Percentiles rank a stretch among this genome's conserved stretches.
Evolutionary conservation across 2,113 vertebrate species (phyloP).

Genomic region (Daboia siamensis): DNA sequence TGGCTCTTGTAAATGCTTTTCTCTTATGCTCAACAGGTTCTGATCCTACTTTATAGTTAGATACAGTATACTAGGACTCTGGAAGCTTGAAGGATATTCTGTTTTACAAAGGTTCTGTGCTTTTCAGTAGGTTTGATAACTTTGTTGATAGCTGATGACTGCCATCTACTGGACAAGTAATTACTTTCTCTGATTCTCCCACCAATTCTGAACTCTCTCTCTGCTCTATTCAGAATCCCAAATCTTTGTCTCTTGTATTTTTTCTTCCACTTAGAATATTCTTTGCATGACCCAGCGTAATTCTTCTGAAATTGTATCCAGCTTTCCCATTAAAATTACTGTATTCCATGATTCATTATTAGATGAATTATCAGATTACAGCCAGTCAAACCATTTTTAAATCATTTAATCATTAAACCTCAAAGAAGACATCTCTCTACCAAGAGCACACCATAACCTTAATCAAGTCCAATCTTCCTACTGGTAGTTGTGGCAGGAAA

Average conservation of each 20-base stretch:
- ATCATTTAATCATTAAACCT: background rate
- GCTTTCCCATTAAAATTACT: background rate
- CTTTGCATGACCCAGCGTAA: background rate
- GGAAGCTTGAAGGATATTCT: background rate
- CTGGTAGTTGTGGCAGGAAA: background rate
- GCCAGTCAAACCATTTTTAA: background rate
- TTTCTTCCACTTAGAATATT: background rate
- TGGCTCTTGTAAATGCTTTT: background rate
- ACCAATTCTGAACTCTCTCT: background rate
- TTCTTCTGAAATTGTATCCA: background rate
- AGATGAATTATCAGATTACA: background rate
- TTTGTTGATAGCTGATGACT: background rate
- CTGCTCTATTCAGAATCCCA: background rate
- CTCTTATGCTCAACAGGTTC: background rate
- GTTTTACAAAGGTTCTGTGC: background rate
- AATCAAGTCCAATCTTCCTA: background rate
- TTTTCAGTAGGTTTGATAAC: constrained; percentile 15
- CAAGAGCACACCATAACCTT: background rate
- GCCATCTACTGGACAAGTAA: constrained; percentile 43
- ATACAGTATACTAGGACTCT: background rate
- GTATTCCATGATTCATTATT: background rate
- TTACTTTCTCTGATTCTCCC: background rate
- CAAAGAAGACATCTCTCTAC: background rate
- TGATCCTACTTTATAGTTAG: background rate
- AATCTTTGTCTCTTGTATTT: background rate